phyloP scores from a whole-genome alignment of 1,140 invertebrate species.

The Pteromalus puparum region DNA sequence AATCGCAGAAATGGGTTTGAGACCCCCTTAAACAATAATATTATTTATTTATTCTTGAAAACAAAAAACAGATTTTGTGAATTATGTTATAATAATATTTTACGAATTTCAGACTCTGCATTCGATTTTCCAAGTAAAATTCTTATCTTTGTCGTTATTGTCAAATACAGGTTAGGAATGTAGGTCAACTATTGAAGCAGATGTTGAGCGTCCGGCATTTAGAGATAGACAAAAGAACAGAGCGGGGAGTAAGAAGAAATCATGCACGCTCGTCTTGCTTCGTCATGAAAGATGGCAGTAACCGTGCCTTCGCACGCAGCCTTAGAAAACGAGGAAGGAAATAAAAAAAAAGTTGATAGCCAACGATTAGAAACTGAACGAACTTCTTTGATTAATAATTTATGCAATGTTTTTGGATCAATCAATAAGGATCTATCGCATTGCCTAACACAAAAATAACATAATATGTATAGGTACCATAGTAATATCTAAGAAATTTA shows the following conservation, averaged over 20 bases:
- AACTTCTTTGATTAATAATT: background rate
- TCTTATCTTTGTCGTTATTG: background rate
- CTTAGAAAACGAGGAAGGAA: background rate
- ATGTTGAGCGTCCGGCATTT: constrained; percentile 20
- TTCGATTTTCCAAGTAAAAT: background rate
- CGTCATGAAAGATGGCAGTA: constrained; percentile 21
- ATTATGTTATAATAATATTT: background rate
- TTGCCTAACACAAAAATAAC: background rate
- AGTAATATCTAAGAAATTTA: background rate
- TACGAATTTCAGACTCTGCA: background rate
- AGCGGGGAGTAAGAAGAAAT: constrained; percentile 27
- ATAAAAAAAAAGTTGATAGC: background rate
- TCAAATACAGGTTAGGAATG: constrained; percentile 23
- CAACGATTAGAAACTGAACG: background rate
- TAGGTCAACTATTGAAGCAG: constrained; percentile 29
- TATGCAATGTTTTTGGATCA: background rate
- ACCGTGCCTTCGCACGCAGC: background rate
- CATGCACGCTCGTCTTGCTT: constrained; percentile 5
- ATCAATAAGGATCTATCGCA: background rate
- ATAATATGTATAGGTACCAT: background rate
- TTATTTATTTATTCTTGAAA: no score
- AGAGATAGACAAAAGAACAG: constrained; percentile 22
- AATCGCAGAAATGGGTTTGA: no score
- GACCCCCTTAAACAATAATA: no score
- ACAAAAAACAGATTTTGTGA: no score